Evolutionary conservation across 2,888 invertebrate species (phyloP), one percentile per base, ranked within the genome.

Genomic region (Elegia similella): DNA sequence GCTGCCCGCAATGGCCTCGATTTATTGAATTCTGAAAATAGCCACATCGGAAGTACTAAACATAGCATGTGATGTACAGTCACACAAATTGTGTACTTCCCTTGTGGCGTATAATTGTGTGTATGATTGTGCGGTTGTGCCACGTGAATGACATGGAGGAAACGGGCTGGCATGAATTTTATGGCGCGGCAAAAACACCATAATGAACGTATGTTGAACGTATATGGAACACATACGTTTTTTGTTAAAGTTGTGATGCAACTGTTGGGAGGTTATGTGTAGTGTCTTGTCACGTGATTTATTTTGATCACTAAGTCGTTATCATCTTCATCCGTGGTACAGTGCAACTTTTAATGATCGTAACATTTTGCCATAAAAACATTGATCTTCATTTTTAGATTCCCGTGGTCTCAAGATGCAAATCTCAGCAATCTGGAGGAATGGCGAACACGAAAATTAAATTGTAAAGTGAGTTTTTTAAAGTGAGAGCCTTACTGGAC

Each of bases 121-220:
- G 10, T 7, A 43, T 44, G 17, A 44, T 44, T 44, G 50, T 48
- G 30, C 13, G 47, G 17, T 43, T 42, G 42, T 42, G n/a, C 13
- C 38, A 38, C n/a, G 38, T 38, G n/a, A 38, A 1, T 44, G 17
- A 50, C 34, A 17, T 34, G 10, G 23, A 50, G 50, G 50, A 50
- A 50, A 34, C n/a, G 16, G 7, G 8, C 15, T 50, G 50, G 34
- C 50, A 50, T 50, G 34, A 50, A 50, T 50, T 50, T 34, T 38
- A 50, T 50, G 50, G 50, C 34, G 47, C 47, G 16, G 34, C 15
- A 50, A 50, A 50, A 50, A 50, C 8, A 50, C 34, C 17, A 50
- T 50, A 50, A 34, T 7, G 6, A 5, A 38, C 32, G 16, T 50
- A 16, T 46, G 16, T 16, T 34, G 34, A n/a, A n/a, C 5, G 23